Percentiles rank a stretch among this genome's conserved stretches.
Conservation (phyloP, 2,113 vertebrate genomes). For the Sula dactylatra region DNA sequence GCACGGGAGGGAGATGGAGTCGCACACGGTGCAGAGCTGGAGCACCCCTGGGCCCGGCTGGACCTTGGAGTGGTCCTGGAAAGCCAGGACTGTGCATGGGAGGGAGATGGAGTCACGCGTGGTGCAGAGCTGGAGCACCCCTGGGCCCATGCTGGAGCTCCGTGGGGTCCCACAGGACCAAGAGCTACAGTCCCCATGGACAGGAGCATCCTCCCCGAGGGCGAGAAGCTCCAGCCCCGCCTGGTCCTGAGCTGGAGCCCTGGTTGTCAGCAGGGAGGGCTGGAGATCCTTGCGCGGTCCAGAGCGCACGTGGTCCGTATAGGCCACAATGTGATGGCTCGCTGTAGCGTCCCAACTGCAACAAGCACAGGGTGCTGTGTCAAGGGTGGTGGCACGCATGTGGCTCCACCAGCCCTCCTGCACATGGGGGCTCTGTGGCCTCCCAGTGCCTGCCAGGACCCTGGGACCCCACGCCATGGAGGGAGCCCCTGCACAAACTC, state of each 20-base stretch:
- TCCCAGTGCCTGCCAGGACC: not conserved
- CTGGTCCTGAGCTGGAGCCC: not conserved
- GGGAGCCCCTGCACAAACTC: not conserved
- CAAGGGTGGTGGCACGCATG: accelerated
- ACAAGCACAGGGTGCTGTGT: not conserved
- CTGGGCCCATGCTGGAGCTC: not conserved
- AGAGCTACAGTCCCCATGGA: not conserved
- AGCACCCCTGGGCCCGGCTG: not conserved
- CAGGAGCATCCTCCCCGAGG: not conserved
- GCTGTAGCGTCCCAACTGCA: not conserved
- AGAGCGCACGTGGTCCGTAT: accelerated
- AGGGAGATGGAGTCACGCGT: too few relatives aligned
- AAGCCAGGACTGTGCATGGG: too few relatives aligned
- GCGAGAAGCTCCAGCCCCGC: not conserved
- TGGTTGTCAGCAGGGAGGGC: too few relatives aligned
- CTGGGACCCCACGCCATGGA: accelerated
- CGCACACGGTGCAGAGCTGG: too few relatives aligned
- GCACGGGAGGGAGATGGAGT: not conserved
- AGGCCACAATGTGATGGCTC: accelerated
- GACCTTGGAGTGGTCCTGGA: too few relatives aligned
- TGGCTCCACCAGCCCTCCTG: not conserved
- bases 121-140: not conserved
- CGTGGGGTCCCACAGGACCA: not conserved
- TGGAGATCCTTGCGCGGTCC: not conserved
- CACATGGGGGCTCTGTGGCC: accelerated